Conservation (phyloP, 2,113 vertebrate genomes). For the Lasiurus cinereus region DNA sequence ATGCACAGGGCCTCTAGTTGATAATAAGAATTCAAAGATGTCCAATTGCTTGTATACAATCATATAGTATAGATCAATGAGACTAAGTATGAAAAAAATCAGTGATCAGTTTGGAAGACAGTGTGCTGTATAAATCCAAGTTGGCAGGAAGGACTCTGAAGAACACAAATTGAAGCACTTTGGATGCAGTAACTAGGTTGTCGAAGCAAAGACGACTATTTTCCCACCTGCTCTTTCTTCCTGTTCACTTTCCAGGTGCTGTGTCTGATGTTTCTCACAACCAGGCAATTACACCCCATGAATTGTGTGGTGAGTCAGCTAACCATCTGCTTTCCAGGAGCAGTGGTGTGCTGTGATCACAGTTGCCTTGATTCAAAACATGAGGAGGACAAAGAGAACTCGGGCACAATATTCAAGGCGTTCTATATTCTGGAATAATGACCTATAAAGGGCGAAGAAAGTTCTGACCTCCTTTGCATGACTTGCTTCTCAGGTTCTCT, state of each 20-base stretch:
- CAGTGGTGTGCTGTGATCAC: conserved; percentile 21
- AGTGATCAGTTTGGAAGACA: not conserved
- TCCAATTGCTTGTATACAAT: conserved; percentile 7
- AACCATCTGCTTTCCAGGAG: conserved; percentile 69
- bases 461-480: not conserved
- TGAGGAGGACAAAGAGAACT: not conserved
- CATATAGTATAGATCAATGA: conserved; percentile 36
- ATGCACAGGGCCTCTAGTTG: not conserved
- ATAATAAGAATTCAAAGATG: conserved; percentile 26
- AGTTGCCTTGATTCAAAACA: conserved; percentile 64
- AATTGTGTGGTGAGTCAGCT: conserved; percentile 65
- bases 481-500: not conserved
- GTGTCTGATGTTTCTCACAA: conserved; percentile 46
- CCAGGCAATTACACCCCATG: conserved; percentile 50
- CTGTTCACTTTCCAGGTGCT: conserved; percentile 56
- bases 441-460: not conserved
- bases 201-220: not conserved
- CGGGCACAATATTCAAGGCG: not conserved
- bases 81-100: not conserved
- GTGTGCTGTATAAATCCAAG: conserved; percentile 28
- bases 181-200: not conserved
- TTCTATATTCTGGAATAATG: not conserved
- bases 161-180: not conserved
- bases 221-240: conserved; percentile 49
- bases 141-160: not conserved